A percentile compares a stretch with the other conserved stretches of the same genome.
Conservation (phyloP, 2,888 invertebrate genomes). For the Cerceris rybyensis region DNA sequence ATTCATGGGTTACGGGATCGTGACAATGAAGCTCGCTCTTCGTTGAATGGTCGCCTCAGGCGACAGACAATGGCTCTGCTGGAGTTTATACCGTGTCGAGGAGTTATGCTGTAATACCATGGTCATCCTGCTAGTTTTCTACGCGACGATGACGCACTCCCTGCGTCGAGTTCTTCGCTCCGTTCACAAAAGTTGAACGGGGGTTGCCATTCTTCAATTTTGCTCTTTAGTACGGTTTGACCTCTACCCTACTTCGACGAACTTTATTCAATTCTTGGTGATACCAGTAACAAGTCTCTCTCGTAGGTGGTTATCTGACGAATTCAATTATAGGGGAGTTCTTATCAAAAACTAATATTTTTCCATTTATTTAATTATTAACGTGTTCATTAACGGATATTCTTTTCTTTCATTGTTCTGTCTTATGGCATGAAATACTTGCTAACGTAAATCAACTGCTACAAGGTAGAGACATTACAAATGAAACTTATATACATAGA, state of each 20-base stretch:
- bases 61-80: conserved; percentile 73
- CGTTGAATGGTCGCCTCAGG: conserved; percentile 66
- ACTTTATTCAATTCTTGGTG: neutral
- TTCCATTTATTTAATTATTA: too few species aligned
- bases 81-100: conserved; percentile 65
- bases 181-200: conserved; percentile 49
- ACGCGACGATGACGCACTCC: conserved; percentile 32
- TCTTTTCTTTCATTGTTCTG: too few species aligned
- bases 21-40: conserved; percentile 73
- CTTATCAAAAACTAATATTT: too few species aligned
- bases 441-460: too few species aligned
- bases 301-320: too few species aligned
- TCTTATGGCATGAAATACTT: too few species aligned
- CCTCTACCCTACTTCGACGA: neutral
- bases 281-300: too few species aligned
- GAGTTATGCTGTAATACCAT: conserved; percentile 59
- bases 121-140: conserved; percentile 53
- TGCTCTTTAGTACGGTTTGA: neutral
- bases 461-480: too few species aligned
- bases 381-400: too few species aligned
- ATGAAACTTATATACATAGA: too few species aligned
- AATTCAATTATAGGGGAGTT: too few species aligned
- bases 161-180: conserved; percentile 25
- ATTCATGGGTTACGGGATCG: conserved; percentile 71
- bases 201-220: neutral